Percentiles rank a stretch among this genome's conserved stretches.
Conservation (phyloP, 2,888 invertebrate species). For the Iselma pallidipennis region DNA sequence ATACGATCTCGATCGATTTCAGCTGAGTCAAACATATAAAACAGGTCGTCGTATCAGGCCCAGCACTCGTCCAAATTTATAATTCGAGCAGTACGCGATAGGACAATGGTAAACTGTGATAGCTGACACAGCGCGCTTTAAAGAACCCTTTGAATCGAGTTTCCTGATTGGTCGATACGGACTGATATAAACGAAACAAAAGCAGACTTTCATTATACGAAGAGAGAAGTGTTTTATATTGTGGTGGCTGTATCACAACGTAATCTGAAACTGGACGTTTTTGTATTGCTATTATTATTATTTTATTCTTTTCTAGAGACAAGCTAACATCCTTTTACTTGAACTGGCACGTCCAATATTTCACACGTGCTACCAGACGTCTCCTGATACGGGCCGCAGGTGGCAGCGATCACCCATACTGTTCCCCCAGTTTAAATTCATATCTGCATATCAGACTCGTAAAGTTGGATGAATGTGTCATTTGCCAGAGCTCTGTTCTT, state of each 20-base stretch:
- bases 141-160: slow-evolving; percentile 46
- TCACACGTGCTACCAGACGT: slow-evolving; percentile 41
- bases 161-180: slow-evolving; percentile 49
- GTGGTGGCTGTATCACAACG: slow-evolving; percentile 14
- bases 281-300: slow-evolving; percentile 5
- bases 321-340: slow-evolving; percentile 4
- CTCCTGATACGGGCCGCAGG: slow-evolving; percentile 45
- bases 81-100: slow-evolving; percentile 45
- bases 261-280: slow-evolving; percentile 21
- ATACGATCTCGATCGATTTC: background rate
- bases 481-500: slow-evolving; percentile 29
- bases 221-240: slow-evolving; percentile 42
- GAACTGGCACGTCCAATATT: slow-evolving; percentile 27
- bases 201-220: slow-evolving; percentile 45
- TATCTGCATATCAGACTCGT: slow-evolving; percentile 45
- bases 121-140: slow-evolving; percentile 45
- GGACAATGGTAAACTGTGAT: slow-evolving; percentile 45
- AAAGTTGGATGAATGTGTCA: slow-evolving; percentile 37
- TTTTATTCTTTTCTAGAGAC: slow-evolving; percentile 12
- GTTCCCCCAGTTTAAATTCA: slow-evolving; percentile 48
- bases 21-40: slow-evolving; percentile 23
- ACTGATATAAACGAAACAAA: slow-evolving; percentile 43
- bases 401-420: slow-evolving; percentile 43
- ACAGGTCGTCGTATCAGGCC: slow-evolving; percentile 28
- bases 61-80: slow-evolving; percentile 42